phyloP scores from a whole-genome alignment of 2,113 vertebrate species.

The Hippotragus niger region DNA sequence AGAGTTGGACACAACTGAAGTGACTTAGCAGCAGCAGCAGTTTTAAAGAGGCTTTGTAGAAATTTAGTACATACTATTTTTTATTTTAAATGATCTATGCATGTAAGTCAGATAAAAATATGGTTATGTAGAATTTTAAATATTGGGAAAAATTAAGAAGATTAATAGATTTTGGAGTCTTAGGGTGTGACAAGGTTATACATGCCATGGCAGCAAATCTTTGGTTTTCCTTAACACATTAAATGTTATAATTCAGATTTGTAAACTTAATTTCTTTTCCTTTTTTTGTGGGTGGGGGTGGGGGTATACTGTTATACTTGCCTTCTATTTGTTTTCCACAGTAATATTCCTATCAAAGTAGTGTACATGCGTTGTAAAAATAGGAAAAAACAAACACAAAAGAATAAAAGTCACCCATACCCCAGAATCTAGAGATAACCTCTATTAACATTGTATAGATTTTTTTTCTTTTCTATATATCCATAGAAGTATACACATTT shows the following conservation, averaged over 20 bases:
- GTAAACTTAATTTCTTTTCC: not conserved
- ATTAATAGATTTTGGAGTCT: not conserved
- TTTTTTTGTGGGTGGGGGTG: not conserved
- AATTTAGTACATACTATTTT: not conserved
- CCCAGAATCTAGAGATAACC: not conserved
- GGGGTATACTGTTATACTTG: not conserved
- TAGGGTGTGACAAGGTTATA: not conserved
- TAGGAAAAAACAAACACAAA: not conserved
- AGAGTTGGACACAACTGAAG: too few species aligned
- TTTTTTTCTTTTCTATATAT: not conserved
- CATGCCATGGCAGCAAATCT: not conserved
- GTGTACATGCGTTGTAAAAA: not conserved
- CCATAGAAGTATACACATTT: not conserved
- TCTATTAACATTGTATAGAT: not conserved
- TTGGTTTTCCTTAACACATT: not conserved
- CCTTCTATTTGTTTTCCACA: not conserved
- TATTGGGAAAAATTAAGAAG: not conserved
- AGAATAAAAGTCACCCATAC: not conserved
- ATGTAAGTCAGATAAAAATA: not conserved
- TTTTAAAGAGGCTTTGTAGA: slow-evolving; percentile 17
- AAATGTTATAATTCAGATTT: not conserved
- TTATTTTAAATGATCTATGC: not conserved
- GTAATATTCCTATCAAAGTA: not conserved
- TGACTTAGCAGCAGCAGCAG: not conserved
- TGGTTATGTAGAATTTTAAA: not conserved